These are phyloP conservation scores for Poeciliopsis turneri DNA, from an alignment of 2,797 vertebrate species.

Conservation along the genomic window DNA sequence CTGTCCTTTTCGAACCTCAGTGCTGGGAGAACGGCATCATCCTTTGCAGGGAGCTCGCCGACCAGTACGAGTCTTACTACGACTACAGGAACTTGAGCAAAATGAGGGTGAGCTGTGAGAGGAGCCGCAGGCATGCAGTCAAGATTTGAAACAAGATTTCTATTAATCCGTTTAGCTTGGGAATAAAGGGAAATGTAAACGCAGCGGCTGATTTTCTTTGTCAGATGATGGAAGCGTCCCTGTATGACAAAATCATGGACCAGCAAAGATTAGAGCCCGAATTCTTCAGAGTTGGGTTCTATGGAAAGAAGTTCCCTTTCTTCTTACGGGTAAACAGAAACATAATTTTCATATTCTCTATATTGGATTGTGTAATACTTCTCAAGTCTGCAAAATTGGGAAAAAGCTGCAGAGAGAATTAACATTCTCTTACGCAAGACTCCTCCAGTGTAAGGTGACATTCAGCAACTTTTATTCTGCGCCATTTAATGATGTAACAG, in stretches of 20 bases:
- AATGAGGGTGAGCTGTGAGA: constrained; percentile 89
- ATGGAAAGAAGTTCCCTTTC: constrained; percentile 98
- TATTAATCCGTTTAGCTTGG: background rate
- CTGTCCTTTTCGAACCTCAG: constrained; percentile 69
- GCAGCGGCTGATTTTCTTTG: background rate
- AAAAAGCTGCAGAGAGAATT: constrained; percentile 24
- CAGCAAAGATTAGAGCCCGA: constrained; percentile 97
- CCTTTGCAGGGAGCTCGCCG: constrained; percentile 95
- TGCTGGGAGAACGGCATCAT: constrained; percentile 99
- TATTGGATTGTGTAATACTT: constrained; percentile 20
- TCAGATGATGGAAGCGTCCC: constrained; percentile 97
- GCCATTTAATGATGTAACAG: constrained; percentile 69
- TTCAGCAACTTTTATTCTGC: constrained; percentile 58
- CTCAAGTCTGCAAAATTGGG: constrained; percentile 16
- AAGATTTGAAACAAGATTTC: background rate
- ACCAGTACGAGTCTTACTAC: constrained; percentile 97
- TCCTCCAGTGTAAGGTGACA: constrained; percentile 65
- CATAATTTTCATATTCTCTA: constrained; percentile 5
- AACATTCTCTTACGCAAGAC: constrained; percentile 58
- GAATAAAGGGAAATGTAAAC: background rate
- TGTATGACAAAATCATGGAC: constrained; percentile 99
- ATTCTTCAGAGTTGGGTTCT: constrained; percentile 98
- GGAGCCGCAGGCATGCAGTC: background rate
- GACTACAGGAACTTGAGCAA: constrained; percentile 99
- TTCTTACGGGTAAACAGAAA: constrained; percentile 91